A percentile compares a stretch with the other conserved stretches of the same genome.
phyloP scores from a whole-genome alignment of 1,140 invertebrate species.

The Leptinotarsa undecemlineata region DNA sequence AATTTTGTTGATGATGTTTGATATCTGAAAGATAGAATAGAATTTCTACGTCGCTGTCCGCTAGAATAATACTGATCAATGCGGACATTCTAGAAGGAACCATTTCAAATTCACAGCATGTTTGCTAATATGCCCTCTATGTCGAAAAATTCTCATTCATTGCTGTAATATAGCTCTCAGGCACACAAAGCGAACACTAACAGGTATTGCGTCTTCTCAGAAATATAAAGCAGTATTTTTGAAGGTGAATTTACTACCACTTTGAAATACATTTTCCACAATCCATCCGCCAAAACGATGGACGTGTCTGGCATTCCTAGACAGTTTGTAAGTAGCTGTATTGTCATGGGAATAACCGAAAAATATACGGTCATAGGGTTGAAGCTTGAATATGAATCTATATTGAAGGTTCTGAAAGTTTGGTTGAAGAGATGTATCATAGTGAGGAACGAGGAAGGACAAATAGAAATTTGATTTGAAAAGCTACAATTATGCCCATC shows the following conservation, averaged over 20 bases:
- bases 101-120: slow-evolving; percentile 13
- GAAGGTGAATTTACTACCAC: slow-evolving; percentile 36
- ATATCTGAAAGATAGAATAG: too few relatives aligned
- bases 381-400: slow-evolving; percentile 2
- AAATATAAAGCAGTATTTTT: slow-evolving; percentile 36
- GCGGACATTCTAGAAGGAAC: background rate
- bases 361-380: background rate
- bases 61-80: too few relatives aligned
- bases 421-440: background rate
- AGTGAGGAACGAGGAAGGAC: too few relatives aligned
- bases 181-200: slow-evolving; percentile 30
- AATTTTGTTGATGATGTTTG: too few relatives aligned
- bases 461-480: too few relatives aligned
- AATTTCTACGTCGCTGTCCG: too few relatives aligned
- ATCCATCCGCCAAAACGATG: slow-evolving; percentile 27
- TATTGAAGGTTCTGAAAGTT: background rate
- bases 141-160: slow-evolving; percentile 34
- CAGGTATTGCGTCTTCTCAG: slow-evolving; percentile 3
- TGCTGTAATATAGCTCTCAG: slow-evolving; percentile 18
- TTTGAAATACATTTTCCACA: slow-evolving; percentile 34
- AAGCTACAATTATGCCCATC: too few relatives aligned
- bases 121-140: slow-evolving; percentile 27
- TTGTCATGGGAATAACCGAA: slow-evolving; percentile 3
- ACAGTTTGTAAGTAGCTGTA: background rate
- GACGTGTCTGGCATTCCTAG: slow-evolving; percentile 15